A percentile compares a stretch with the other conserved stretches of the same genome.
Evolutionary conservation across 2,113 vertebrate genomes (phyloP).

Genomic region (Microtus oregoni): DNA sequence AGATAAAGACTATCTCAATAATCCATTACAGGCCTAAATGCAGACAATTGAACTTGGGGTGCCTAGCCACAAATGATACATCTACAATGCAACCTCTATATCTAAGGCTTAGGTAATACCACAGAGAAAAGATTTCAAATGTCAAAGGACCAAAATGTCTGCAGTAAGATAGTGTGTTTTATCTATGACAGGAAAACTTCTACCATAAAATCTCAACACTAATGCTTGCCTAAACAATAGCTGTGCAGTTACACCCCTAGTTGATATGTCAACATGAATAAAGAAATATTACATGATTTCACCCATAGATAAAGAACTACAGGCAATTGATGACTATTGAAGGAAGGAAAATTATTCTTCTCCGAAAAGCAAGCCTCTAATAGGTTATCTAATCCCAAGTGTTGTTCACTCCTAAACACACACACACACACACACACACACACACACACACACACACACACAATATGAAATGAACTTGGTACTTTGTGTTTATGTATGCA

Average conservation of each 20-base stretch:
- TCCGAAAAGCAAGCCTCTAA: neutral
- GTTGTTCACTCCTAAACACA: neutral
- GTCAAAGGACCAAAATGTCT: no score
- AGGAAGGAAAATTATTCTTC: neutral
- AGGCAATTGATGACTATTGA: neutral
- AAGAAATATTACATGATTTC: neutral
- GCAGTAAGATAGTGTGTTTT: neutral
- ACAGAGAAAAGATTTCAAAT: neutral
- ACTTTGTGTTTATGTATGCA: neutral
- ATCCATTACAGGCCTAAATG: neutral
- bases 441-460: neutral
- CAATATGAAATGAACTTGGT: neutral
- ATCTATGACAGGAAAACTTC: neutral
- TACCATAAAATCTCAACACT: neutral
- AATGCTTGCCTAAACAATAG: neutral
- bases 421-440: neutral
- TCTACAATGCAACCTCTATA: neutral
- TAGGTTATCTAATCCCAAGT: neutral
- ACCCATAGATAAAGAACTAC: neutral
- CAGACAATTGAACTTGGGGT: neutral
- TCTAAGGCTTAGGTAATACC: neutral
- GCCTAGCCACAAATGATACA: neutral
- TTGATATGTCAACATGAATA: neutral
- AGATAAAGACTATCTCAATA: neutral
- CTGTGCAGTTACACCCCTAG: no score